Evolutionary conservation across 2,113 vertebrate species (phyloP), one percentile per base, ranked within the genome.

Genomic region (Oostethus manadensis): DNA sequence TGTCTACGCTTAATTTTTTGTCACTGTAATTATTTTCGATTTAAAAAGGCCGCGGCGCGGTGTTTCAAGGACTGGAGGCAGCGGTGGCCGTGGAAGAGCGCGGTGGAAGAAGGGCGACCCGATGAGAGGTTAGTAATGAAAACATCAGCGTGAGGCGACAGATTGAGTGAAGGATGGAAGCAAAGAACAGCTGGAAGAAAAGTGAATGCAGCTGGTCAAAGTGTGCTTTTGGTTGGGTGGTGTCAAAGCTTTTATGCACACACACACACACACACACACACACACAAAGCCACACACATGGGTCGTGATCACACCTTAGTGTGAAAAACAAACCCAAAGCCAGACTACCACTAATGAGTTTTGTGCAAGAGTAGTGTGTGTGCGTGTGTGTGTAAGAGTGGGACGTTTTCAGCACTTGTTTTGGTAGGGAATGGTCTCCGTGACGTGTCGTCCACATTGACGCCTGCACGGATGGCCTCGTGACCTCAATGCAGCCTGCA

Each of bases 111-210:
- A 13, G 16, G 26, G 51, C 29, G 17, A 53, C 9, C 26, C 26
- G 8, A 17, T 4, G 29, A 54, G 51, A 3, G 29, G 17, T 8
- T 8, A 8, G 33, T 13, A 20, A 38, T 50, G 29, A 47, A 4
- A 40, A 44, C 29, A 62, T n/a, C 33, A 38, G 33, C n/a, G 6
- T 42, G 29, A 50, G 33, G 13, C 35, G 48, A 74, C 33, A 14
- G 11, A 55, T 21, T 14, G 51, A 58, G 29, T 51, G 49, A 64
- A 48, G 20, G 55, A 58, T 6, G 7, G 58, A 58, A 65, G 60
- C 33, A 53, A 58, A 60, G 53, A 65, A 58, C 77, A 78, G 72
- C 74, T 78, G 74, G 73, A 62, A 61, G 57, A 48, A 58, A 76
- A 70, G 60, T 64, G 62, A 73, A 58, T 20, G 23, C 77, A 77